Conservation (phyloP, 2,113 vertebrate species). For the Ramphastos sulfuratus region DNA sequence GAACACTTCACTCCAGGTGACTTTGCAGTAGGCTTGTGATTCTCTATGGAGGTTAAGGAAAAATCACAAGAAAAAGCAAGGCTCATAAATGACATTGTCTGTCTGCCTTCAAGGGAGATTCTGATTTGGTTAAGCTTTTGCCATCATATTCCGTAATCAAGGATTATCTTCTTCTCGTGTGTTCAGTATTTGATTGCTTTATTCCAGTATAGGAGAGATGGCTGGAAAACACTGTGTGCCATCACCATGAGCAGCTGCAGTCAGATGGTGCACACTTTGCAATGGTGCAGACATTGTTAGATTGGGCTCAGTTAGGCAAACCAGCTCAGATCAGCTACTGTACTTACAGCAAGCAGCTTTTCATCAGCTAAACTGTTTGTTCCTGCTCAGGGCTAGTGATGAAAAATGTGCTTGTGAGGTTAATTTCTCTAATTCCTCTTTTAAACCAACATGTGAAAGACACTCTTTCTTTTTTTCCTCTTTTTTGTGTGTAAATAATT, state of each 20-base stretch:
- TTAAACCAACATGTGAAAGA: not conserved
- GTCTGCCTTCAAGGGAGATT: not conserved
- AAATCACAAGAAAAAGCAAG: rapidly evolving
- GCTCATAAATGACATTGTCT: not conserved
- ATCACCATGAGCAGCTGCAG: not conserved
- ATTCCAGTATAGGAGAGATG: not conserved
- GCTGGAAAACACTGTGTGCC: not conserved
- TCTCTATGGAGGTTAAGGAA: not conserved
- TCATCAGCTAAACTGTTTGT: not conserved
- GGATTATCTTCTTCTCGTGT: not conserved
- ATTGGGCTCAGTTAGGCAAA: not conserved
- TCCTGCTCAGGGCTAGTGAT: not conserved
- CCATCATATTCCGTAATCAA: not conserved
- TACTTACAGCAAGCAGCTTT: not conserved
- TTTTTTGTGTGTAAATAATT: not conserved
- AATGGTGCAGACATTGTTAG: not conserved
- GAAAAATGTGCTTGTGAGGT: not conserved
- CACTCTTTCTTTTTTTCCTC: rapidly evolving
- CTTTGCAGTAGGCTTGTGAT: not conserved
- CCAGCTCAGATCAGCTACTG: not conserved
- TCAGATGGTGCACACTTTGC: not conserved
- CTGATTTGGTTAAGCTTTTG: not conserved
- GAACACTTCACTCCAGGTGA: not conserved
- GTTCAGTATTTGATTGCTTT: not conserved
- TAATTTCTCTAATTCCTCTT: slow-evolving; percentile 31